A percentile compares a stretch with the other conserved stretches of the same genome.
Conservation (phyloP, 2,888 invertebrate genomes). For the Diaphora mendica region DNA sequence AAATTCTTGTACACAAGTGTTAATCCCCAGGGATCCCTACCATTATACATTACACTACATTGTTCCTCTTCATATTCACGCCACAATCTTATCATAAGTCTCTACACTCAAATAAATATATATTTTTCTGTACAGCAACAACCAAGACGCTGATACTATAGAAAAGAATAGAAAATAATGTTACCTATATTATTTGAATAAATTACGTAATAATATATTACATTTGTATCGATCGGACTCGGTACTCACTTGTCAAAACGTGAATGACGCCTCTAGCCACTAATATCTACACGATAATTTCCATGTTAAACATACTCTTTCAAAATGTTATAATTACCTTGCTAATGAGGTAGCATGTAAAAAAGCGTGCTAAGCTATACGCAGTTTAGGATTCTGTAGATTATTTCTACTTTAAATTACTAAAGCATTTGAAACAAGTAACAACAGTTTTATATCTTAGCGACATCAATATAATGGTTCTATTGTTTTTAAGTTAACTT, state of each 20-base stretch:
- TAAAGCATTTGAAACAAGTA: too few relatives aligned
- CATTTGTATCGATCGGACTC: neutral
- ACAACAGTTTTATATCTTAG: too few relatives aligned
- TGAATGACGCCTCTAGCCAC: neutral
- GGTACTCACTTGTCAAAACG: neutral
- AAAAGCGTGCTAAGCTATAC: too few relatives aligned
- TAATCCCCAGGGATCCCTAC: too few relatives aligned
- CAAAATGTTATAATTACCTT: neutral
- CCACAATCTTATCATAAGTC: neutral
- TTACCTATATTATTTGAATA: neutral
- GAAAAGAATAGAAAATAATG: neutral
- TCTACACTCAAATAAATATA: neutral
- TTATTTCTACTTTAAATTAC: too few relatives aligned
- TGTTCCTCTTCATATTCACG: neutral
- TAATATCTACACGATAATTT: neutral
- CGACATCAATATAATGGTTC: too few relatives aligned
- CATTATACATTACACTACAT: neutral
- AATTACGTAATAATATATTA: neutral
- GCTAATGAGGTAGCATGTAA: too few relatives aligned
- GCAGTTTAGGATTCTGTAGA: too few relatives aligned
- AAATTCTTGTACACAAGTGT: too few relatives aligned
- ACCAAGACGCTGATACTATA: neutral
- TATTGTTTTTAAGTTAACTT: too few relatives aligned
- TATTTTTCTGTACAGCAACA: neutral
- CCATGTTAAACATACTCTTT: neutral